Conservation (phyloP, 92 coral and sea anemone species). For the Metridium senile region DNA sequence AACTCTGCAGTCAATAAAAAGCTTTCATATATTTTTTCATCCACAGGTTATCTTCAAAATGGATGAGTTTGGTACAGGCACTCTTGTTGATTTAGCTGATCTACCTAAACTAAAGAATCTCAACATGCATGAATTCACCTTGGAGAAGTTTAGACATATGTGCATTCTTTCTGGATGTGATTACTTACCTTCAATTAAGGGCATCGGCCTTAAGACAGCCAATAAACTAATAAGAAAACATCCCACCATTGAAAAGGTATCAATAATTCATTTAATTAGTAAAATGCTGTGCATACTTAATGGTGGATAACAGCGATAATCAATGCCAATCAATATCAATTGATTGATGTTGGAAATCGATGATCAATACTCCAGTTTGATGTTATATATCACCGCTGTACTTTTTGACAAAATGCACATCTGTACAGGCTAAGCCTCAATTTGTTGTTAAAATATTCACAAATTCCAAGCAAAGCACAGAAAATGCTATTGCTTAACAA, state of each 20-base stretch:
- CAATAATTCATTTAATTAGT: background rate
- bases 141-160: constrained; percentile 95
- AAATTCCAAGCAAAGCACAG: too few relatives aligned
- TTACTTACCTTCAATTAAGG: constrained; percentile 91
- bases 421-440: too few relatives aligned
- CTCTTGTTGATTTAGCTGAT: constrained; percentile 73
- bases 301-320: background rate
- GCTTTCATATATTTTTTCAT: too few relatives aligned
- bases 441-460: too few relatives aligned
- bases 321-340: too few relatives aligned
- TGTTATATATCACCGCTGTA: too few relatives aligned
- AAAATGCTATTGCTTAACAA: too few relatives aligned
- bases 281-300: background rate
- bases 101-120: constrained; percentile 76
- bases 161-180: constrained; percentile 98
- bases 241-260: constrained; percentile 83
- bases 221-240: constrained; percentile 80
- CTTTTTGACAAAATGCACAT: too few relatives aligned
- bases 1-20: too few relatives aligned
- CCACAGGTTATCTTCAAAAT: constrained; percentile 97
- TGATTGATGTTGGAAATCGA: too few relatives aligned
- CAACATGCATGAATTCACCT: constrained; percentile 87
- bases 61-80: constrained; percentile 90
- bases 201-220: constrained; percentile 90
- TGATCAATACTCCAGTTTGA: too few relatives aligned